Evolutionary conservation across 64 coral and sea anemone species (phyloP).

Genomic region (Pocillopora damicornis): DNA sequence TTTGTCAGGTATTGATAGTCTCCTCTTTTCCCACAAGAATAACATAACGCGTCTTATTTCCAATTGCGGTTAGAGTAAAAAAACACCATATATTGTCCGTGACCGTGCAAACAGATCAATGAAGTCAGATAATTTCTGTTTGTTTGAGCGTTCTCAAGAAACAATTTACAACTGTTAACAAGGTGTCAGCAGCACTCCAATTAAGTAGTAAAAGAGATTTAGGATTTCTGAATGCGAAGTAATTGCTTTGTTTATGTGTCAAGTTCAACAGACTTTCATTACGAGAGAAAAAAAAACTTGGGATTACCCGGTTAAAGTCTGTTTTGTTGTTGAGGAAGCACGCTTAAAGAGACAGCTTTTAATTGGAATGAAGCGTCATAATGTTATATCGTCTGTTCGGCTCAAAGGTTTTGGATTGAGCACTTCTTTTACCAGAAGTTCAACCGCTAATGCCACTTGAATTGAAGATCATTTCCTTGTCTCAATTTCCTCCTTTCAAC

Average conservation of each 20-base stretch:
- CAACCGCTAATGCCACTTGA: neutral
- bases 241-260: neutral
- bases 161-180: neutral
- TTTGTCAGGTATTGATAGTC: no score
- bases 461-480: neutral
- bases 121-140: neutral
- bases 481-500: neutral
- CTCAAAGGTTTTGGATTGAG: neutral
- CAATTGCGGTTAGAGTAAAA: neutral
- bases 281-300: neutral
- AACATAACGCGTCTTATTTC: neutral
- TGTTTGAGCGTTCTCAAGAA: neutral
- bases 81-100: neutral
- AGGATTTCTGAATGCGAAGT: neutral
- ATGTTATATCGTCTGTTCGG: neutral
- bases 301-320: neutral
- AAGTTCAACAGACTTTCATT: neutral
- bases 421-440: neutral
- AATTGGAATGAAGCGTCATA: neutral
- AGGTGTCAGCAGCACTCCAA: neutral
- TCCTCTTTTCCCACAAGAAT: neutral
- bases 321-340: neutral
- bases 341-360: neutral
- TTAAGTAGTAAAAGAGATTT: neutral
- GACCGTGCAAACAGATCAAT: neutral